Base-by-base conservation (phyloP, 2,888 invertebrate species). In the Drosophila demipolita region DNA sequence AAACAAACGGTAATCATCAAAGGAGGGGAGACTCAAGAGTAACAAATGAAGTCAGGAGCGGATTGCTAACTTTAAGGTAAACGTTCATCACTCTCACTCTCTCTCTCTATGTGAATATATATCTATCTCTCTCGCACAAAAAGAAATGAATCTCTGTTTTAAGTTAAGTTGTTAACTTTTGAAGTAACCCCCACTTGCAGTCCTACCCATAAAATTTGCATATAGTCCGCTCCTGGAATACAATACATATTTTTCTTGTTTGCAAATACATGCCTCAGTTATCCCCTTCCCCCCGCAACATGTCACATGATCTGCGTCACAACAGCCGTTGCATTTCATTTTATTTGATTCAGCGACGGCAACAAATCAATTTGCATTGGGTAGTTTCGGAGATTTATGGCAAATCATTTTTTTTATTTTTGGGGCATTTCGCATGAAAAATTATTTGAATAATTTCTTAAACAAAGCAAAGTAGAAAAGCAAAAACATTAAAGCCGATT, bases 301-400 rank as follows among this genome's bases (percentile, higher is more conserved):
- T 12, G 20, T 35, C 64, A 42, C 7, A 15, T 20, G 45, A 35
- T 40, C 45, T 45, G 61, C 8, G 36, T 50, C 52, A 49, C 53
- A 42, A 59, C 65, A 53, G 60, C 68, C 60, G 74, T 59, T 80
- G 74, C 73, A 78, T 73, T 81, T 71, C 79, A 81, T 88, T 88
- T 75, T 74, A 76, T 86, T 88, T 78, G 74, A 85, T 85, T 82
- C 82, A 77, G 73, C 70, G 75, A 68, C 73, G 77, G 85, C 82
- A 89, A 84, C 82, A 87, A 87, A 87, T 89, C 89, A 87, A 87
- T 87, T 89, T 84, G 82, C 85, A 88, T 81, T 78, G 76, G 78
- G 76, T 78, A 81, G 75, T 81, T 83, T 73, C 45, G 70, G 48
- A 75, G 76, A 85, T 85, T 85, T 85, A 85, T 85, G 75, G 66